A percentile compares a stretch with the other conserved stretches of the same genome.
Evolutionary conservation across 2,888 invertebrate genomes (phyloP).

Genomic region (Rotaria sp.): DNA sequence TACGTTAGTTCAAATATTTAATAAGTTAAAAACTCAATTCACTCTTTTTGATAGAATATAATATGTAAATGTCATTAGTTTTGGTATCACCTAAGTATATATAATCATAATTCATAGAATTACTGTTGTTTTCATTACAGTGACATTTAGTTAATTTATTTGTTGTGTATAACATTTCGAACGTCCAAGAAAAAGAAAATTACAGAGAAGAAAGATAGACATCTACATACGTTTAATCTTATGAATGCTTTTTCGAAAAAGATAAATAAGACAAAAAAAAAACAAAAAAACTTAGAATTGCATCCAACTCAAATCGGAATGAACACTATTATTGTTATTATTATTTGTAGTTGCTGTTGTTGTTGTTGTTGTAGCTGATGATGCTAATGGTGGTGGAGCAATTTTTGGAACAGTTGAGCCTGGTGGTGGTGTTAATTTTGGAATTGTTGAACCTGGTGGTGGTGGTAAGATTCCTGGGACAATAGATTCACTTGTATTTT

Average conservation of each 20-base stretch:
- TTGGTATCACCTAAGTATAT: no score
- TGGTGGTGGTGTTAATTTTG: slow-evolving; percentile 31
- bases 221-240: background rate
- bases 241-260: background rate
- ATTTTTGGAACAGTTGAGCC: slow-evolving; percentile 31
- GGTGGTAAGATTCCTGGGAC: slow-evolving; percentile 31
- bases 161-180: background rate
- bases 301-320: slow-evolving; percentile 29
- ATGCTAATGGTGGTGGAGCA: background rate
- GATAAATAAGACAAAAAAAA: background rate
- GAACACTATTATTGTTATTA: background rate
- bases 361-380: background rate
- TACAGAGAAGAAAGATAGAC: background rate
- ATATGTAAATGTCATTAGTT: no score
- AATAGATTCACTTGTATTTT: slow-evolving; percentile 14
- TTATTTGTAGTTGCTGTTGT: background rate
- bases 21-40: no score
- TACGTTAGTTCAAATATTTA: no score
- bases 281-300: background rate
- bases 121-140: background rate
- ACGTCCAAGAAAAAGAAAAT: background rate
- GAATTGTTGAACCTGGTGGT: slow-evolving; percentile 38
- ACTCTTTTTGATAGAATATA: no score
- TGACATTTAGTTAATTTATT: background rate
- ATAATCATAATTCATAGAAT: no score